These are phyloP conservation scores for Eclectus roratus DNA, from an alignment of 2,113 vertebrate genomes.

Conservation along the genomic window DNA sequence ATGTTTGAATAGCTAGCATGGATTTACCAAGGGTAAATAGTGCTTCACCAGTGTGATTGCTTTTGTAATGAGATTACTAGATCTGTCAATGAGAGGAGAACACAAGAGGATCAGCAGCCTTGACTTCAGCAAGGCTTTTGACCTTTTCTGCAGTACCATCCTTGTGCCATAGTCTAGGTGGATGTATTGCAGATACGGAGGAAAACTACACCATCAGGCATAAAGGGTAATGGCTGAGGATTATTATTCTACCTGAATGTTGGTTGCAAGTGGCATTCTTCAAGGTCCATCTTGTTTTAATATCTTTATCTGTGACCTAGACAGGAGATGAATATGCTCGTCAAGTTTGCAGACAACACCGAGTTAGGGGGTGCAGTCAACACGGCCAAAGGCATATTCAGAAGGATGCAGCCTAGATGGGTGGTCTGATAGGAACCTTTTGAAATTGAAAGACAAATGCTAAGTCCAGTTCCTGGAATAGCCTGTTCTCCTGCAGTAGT, in stretches of 20 bases:
- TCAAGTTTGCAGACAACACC: background rate
- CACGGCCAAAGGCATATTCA: accelerated
- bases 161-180: background rate
- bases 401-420: background rate
- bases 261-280: background rate
- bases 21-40: background rate
- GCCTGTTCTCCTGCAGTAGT: background rate
- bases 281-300: background rate
- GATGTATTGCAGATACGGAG: background rate
- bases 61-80: background rate
- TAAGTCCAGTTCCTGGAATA: background rate
- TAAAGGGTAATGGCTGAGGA: background rate
- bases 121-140: background rate
- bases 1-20: background rate
- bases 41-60: background rate
- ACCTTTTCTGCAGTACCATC: background rate
- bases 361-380: background rate
- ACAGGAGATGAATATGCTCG: background rate
- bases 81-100: background rate
- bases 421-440: background rate
- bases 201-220: background rate
- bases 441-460: background rate
- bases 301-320: background rate
- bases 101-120: background rate
- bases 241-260: background rate